Percentiles rank a stretch among this genome's conserved stretches.
These are phyloP conservation scores for Prionailurus viverrinus DNA, from an alignment of 2,113 vertebrate genomes.

Conservation along the genomic window DNA sequence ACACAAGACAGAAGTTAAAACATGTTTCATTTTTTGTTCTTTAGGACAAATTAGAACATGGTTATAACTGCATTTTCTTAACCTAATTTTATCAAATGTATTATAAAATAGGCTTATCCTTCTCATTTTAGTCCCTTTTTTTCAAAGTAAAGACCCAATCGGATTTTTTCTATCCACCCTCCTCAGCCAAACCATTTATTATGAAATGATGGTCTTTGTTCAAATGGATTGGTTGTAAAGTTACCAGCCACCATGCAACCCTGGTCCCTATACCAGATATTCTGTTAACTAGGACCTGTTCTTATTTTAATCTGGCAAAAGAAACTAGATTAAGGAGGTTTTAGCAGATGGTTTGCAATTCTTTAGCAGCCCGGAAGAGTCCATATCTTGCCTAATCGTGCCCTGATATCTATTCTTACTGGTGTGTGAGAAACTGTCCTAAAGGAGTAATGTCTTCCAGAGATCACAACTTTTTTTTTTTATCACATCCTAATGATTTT, in stretches of 20 bases:
- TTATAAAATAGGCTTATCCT: background rate
- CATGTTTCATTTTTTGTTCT: background rate
- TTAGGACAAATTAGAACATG: background rate
- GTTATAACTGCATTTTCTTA: slow-evolving; percentile 13
- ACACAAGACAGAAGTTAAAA: background rate
- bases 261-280: background rate
- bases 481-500: slow-evolving; percentile 19
- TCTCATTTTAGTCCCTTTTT: background rate
- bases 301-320: background rate
- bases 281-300: slow-evolving; percentile 3
- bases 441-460: background rate
- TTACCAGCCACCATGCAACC: background rate
- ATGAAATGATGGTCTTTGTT: background rate
- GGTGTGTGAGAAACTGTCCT: background rate
- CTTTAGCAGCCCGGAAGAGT: background rate
- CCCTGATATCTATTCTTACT: background rate
- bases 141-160: background rate
- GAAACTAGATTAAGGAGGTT: background rate
- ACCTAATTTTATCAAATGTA: slow-evolving; percentile 5
- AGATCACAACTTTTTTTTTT: background rate
- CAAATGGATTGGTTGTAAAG: background rate
- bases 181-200: background rate
- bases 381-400: background rate
- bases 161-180: background rate
- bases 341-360: background rate